Evolutionary conservation across 2,797 vertebrate genomes (phyloP).

Genomic region (Onychomys arenicola): DNA sequence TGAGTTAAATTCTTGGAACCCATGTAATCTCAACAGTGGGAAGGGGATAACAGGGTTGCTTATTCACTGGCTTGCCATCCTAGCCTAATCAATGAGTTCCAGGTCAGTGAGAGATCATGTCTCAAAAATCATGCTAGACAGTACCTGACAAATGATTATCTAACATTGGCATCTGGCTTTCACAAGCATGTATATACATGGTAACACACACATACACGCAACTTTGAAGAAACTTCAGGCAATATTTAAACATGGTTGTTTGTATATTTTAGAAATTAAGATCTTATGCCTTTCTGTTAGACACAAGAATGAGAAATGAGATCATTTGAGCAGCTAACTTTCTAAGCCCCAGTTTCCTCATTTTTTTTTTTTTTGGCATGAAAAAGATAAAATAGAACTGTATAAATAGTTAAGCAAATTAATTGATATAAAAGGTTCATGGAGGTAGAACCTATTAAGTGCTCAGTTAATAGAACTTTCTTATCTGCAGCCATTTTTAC

Average conservation of each 20-base stretch:
- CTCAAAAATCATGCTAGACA: neutral
- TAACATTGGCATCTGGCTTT: neutral
- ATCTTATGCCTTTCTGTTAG: neutral
- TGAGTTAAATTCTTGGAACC: neutral
- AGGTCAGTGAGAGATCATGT: neutral
- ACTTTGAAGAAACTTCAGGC: neutral
- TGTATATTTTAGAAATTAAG: neutral
- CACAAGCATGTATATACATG: no score
- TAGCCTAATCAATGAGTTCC: neutral
- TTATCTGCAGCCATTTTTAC: slow-evolving; percentile 3
- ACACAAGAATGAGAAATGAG: neutral
- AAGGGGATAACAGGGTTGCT: neutral
- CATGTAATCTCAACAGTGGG: neutral
- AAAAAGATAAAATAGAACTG: neutral
- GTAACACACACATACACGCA: neutral
- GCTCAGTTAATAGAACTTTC: neutral
- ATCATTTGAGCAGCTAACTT: neutral
- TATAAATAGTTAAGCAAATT: neutral
- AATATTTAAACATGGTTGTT: neutral
- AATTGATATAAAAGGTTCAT: neutral
- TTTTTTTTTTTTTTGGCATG: neutral
- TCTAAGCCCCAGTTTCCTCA: neutral
- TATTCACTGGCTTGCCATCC: neutral
- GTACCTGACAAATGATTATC: no score
- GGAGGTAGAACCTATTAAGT: neutral